phyloP scores from a whole-genome alignment of 2,113 vertebrate species.

The Falcunculus frontatus region DNA sequence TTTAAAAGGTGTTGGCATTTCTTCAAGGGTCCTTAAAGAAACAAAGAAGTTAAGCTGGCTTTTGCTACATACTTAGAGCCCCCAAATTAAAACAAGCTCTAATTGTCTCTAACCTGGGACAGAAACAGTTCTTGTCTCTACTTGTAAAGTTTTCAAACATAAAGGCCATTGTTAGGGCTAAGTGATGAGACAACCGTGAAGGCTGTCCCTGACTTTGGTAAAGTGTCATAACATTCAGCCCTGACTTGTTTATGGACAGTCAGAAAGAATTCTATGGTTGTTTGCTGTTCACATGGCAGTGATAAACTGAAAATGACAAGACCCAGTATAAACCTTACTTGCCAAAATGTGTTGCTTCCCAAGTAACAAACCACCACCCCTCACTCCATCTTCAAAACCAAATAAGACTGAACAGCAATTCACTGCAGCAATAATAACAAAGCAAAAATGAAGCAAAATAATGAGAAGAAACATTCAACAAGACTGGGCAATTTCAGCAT shows the following conservation, averaged over 20 bases:
- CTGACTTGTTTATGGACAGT: not conserved
- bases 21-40: constrained; percentile 79
- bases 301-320: not conserved
- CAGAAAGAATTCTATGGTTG: not conserved
- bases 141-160: not conserved
- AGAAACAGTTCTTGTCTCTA: not conserved
- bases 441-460: not conserved
- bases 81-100: not conserved
- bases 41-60: not conserved
- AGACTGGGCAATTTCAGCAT: not conserved
- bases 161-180: not conserved
- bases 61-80: not conserved
- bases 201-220: not conserved
- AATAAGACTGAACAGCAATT: not conserved
- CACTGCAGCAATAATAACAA: not conserved
- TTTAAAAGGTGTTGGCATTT: constrained; percentile 88
- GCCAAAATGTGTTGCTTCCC: not conserved
- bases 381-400: not conserved
- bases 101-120: not conserved
- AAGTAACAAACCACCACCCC: not conserved
- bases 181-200: not conserved
- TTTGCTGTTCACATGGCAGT: not conserved
- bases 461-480: not conserved
- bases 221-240: not conserved
- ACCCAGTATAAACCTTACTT: not conserved